Evolutionary conservation across 2,888 invertebrate species (phyloP).

Genomic region (Drosophila borborema): DNA sequence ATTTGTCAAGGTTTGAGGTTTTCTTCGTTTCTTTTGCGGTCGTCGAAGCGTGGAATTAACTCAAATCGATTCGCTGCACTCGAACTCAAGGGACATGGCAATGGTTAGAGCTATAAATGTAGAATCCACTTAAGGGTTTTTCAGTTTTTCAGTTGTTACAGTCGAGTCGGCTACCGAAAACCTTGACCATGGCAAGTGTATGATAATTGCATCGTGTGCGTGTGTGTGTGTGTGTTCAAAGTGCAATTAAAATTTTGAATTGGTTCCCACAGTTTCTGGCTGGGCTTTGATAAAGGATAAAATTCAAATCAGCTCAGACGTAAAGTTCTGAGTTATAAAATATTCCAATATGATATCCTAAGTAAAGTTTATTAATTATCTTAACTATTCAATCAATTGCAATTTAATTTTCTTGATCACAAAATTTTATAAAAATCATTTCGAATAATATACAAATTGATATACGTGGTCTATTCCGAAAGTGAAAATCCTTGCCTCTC

Average conservation of each 20-base stretch:
- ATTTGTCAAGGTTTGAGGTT: constrained; percentile 26
- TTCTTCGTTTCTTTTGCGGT: constrained; percentile 46
- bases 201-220: constrained; percentile 1
- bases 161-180: not conserved
- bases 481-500: too few relatives aligned
- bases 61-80: constrained; percentile 61
- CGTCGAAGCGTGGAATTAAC: constrained; percentile 60
- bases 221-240: not conserved
- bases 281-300: not conserved
- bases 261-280: not conserved
- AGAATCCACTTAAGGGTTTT: constrained; percentile 27
- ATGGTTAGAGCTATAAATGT: constrained; percentile 8
- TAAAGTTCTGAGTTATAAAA: not conserved
- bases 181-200: constrained; percentile 16
- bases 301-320: not conserved
- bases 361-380: not conserved
- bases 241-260: not conserved
- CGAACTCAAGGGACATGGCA: constrained; percentile 12
- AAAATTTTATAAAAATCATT: not conserved
- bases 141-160: constrained; percentile 9
- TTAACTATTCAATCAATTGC: not conserved
- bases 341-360: not conserved
- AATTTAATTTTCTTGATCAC: not conserved
- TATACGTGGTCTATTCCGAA: not conserved
- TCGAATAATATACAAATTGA: not conserved